Base-by-base conservation (phyloP, 2,797 vertebrate species). In the Meriones psammophilus region DNA sequence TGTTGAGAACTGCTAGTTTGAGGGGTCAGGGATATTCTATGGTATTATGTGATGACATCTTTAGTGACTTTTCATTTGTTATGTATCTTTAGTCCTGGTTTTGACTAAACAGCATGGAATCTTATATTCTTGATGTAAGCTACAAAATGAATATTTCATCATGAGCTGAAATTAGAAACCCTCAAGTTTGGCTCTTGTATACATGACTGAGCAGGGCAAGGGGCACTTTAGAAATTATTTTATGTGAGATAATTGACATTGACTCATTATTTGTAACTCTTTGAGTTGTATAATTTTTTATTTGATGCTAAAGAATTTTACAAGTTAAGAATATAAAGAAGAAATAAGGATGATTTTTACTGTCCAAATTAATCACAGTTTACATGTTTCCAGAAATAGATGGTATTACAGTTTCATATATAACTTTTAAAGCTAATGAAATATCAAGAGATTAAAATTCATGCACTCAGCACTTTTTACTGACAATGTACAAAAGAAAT, bases 291-390 rank as follows among this genome's bases (percentile, higher is more conserved):
- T 60, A 88, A 88, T 33, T 62, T 66, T 50, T 85, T 87, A 73
- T 17, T 89, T 64, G 24, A 46, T 73, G 60, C 1, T 74, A 54
- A 76, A 26, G 69, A 77, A 46, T 85, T 90, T 90, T 58, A 71
- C 86, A 83, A 30, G 33, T 77, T 85, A 66, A 91, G 30, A 93
- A 83, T 64, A 86, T 1, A 69, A 17, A 71, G 76, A 71, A 91
- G 22, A 86, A 85, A 28, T n/a, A 33, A 85, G 58, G 0, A 13
- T 71, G 46, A 50, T 64, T 77, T 8, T 80, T 56, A 24, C 9
- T 4, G 58, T 2, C 2, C 12, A 87, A 18, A 69, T 14, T 50
- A 83, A 9, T 0, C 6, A 87, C 13, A 60, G n/a, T 80, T 92
- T 79, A 58, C 68, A 88, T 26, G 22, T 56, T 39, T 4, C n/a